phyloP scores from a whole-genome alignment of 2,888 invertebrate genomes.

The Pelosia muscerda region DNA sequence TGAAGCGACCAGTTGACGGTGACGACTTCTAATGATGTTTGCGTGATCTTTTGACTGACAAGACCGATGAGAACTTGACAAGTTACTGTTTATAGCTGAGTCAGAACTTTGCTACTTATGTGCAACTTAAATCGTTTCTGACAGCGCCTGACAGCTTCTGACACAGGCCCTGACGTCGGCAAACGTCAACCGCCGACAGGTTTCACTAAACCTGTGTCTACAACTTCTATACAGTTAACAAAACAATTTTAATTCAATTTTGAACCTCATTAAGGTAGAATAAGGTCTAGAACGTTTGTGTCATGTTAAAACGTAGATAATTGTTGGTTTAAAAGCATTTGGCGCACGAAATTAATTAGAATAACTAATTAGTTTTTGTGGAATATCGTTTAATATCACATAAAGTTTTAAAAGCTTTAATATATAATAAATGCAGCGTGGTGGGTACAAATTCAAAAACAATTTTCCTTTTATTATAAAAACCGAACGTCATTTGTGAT shows the following conservation, averaged over 20 bases:
- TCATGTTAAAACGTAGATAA: background rate
- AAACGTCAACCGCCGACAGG: conserved; percentile 55
- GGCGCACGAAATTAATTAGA: conserved; percentile 55
- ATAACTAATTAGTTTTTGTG: conserved; percentile 41
- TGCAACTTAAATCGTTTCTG: conserved; percentile 34
- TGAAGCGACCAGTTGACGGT: no score
- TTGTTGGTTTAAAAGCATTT: conserved; percentile 23
- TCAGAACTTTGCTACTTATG: conserved; percentile 22
- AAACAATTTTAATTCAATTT: background rate
- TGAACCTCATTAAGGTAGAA: background rate
- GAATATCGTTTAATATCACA: conserved; percentile 39
- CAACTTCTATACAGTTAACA: background rate
- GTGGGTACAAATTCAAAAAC: no score
- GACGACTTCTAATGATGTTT: no score
- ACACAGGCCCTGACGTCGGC: conserved; percentile 52
- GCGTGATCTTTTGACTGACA: background rate
- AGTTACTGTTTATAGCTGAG: background rate
- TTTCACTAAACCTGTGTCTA: conserved; percentile 41
- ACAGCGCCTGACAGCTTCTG: conserved; percentile 52
- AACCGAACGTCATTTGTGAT: no score
- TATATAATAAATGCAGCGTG: no score
- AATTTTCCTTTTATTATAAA: no score
- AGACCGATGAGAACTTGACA: background rate
- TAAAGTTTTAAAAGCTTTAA: background rate
- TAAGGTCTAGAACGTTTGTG: background rate